Conservation (phyloP, 2,113 vertebrate genomes). For the Actenoides lindsayi region DNA sequence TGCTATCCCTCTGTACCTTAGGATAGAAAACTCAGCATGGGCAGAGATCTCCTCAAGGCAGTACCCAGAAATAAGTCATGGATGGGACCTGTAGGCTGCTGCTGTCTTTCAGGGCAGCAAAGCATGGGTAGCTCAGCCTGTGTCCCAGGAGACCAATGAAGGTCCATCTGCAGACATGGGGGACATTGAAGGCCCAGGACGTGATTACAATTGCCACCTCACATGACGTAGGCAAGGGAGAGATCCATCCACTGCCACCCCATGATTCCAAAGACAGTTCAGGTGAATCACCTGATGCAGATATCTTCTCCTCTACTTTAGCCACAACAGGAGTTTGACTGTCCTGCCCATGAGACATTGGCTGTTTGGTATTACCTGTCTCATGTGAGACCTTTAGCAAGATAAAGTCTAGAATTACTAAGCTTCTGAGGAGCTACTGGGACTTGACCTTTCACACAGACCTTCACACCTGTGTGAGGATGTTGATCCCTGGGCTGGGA, state of each 20-base stretch:
- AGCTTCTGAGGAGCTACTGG: background rate
- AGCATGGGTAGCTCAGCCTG: background rate
- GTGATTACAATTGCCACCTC: background rate
- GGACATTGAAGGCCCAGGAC: background rate
- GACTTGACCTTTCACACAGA: background rate
- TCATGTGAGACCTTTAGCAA: background rate
- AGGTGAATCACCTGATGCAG: conserved; percentile 8
- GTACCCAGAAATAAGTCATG: background rate
- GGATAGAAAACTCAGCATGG: background rate
- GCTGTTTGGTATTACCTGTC: background rate
- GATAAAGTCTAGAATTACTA: background rate
- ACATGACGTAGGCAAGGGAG: background rate
- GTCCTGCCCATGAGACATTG: background rate
- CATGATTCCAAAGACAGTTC: background rate
- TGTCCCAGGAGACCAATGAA: background rate
- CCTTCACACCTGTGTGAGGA: background rate
- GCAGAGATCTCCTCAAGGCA: background rate
- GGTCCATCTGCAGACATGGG: background rate
- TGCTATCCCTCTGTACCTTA: background rate
- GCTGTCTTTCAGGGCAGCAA: background rate
- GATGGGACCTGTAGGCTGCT: background rate
- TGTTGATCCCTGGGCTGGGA: background rate
- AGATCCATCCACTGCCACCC: background rate
- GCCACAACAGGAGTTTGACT: background rate
- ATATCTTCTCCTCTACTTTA: background rate